phyloP scores from a whole-genome alignment of 64 coral and sea anemone genomes.

The Porites lutea region DNA sequence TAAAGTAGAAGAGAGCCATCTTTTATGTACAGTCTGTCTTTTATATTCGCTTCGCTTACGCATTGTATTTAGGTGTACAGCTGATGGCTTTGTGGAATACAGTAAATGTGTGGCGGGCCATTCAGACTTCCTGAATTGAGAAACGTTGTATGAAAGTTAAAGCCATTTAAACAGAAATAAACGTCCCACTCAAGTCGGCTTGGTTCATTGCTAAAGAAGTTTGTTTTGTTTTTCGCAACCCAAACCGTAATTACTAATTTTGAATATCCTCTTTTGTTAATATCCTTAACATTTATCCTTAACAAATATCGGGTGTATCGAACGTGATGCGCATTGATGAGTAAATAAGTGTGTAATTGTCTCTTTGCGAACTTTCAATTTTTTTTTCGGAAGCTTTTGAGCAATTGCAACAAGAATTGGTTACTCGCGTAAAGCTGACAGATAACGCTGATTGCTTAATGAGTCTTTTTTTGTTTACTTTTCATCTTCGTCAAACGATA shows the following conservation, averaged over 20 bases:
- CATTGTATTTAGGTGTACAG: too few relatives aligned
- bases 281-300: not conserved
- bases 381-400: slow-evolving; percentile 21
- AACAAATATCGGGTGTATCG: not conserved
- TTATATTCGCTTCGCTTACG: not conserved
- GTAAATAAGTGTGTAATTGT: slow-evolving; percentile 3
- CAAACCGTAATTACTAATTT: slow-evolving; percentile 21
- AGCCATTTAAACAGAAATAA: not conserved
- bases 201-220: not conserved
- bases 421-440: slow-evolving; percentile 10
- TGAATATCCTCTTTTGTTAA: not conserved
- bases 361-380: not conserved
- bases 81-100: too few relatives aligned
- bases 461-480: slow-evolving; percentile 31
- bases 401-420: slow-evolving; percentile 17
- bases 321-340: slow-evolving; percentile 20
- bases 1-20: not conserved
- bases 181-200: not conserved
- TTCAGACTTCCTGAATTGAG: not conserved
- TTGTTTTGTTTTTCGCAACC: not conserved
- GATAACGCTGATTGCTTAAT: slow-evolving; percentile 17
- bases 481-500: slow-evolving; percentile 23
- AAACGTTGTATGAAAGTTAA: not conserved
- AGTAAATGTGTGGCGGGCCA: too few relatives aligned
- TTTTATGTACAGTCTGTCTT: not conserved